Conservation (phyloP, 2,888 invertebrate genomes). For the Incurvaria masculella region DNA sequence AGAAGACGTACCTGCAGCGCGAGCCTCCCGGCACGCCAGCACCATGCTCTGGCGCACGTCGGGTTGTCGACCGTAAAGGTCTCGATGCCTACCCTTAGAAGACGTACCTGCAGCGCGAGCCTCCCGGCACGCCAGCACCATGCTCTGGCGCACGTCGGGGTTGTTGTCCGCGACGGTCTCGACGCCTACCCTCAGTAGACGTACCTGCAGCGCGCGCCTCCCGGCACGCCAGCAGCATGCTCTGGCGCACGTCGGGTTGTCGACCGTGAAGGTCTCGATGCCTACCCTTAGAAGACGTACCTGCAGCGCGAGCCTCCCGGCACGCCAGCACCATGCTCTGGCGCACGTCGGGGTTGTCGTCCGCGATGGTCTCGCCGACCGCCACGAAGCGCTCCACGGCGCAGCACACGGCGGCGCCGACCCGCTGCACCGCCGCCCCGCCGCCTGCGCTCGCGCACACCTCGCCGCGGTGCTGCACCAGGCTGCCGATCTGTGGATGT, state of each 20-base stretch:
- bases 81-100: too few relatives aligned
- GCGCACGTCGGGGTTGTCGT: constrained; percentile 95
- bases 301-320: constrained; percentile 93
- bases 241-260: too few relatives aligned
- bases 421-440: constrained; percentile 75
- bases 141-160: too few relatives aligned
- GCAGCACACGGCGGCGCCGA: constrained; percentile 94
- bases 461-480: constrained; percentile 79
- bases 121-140: too few relatives aligned
- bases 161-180: too few relatives aligned
- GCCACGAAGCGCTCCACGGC: constrained; percentile 98
- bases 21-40: too few relatives aligned
- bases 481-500: constrained; percentile 84
- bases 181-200: too few relatives aligned
- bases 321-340: constrained; percentile 99
- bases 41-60: too few relatives aligned
- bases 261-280: constrained; percentile 2
- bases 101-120: too few relatives aligned
- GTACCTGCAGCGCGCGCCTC: too few relatives aligned
- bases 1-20: too few relatives aligned
- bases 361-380: constrained; percentile 97
- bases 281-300: constrained; percentile 46
- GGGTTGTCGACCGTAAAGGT: too few relatives aligned
- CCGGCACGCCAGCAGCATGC: not conserved
- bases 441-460: constrained; percentile 54